phyloP scores from a whole-genome alignment of 1,140 invertebrate genomes.

The Pogonus chalceus region DNA sequence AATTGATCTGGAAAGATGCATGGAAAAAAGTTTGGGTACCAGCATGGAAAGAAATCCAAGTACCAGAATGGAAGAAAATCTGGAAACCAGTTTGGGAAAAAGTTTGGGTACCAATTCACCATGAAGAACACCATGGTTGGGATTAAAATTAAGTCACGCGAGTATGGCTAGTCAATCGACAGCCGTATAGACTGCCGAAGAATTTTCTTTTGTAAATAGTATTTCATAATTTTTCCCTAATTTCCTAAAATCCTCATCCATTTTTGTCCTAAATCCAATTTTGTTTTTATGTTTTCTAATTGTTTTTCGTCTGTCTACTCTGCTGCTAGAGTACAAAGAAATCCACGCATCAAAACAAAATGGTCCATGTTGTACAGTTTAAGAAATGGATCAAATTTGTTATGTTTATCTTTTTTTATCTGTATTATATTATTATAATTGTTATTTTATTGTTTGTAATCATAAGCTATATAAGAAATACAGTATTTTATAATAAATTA shows the following conservation, averaged over 20 bases:
- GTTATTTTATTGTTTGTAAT: background rate
- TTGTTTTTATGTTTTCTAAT: too few species aligned
- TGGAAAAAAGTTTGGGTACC: conserved; percentile 58
- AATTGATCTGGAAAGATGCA: conserved; percentile 65
- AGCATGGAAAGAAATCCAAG: conserved; percentile 56
- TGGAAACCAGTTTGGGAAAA: conserved; percentile 55
- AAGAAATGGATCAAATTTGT: background rate
- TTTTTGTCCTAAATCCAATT: background rate
- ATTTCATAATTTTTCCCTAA: background rate
- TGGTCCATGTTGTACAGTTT: background rate
- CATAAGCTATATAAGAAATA: background rate
- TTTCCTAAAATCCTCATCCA: background rate
- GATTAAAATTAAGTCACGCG: conserved; percentile 36
- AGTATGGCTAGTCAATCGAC: background rate
- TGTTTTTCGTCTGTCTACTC: background rate
- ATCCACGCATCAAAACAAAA: background rate
- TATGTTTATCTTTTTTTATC: background rate
- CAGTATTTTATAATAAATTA: background rate
- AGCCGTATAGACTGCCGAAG: background rate
- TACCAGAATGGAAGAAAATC: conserved; percentile 61
- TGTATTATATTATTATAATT: background rate
- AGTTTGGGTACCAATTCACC: conserved; percentile 41
- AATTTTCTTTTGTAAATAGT: background rate
- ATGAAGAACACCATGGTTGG: conserved; percentile 48
- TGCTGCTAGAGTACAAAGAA: background rate